phyloP scores from a whole-genome alignment of 2,113 vertebrate genomes.

The Macquaria australasica region DNA sequence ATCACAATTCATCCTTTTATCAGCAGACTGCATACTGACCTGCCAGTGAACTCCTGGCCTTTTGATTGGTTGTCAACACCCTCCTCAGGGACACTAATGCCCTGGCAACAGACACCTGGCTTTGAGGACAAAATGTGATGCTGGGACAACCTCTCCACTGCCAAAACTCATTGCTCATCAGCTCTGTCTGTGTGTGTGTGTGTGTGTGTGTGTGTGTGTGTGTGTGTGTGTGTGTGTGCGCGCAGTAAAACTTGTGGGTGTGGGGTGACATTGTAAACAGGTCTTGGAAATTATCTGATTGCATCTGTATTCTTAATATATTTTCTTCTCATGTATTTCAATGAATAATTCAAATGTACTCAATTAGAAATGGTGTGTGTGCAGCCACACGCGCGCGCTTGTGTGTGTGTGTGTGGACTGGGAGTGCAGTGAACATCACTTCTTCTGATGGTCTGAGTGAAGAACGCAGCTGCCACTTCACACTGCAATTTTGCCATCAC shows the following conservation, averaged over 20 bases:
- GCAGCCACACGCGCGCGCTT: background rate
- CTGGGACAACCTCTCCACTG: constrained; percentile 20
- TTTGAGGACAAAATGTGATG: constrained; percentile 38
- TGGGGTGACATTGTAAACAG: constrained; percentile 6
- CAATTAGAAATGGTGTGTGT: constrained; percentile 1
- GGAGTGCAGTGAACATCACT: constrained; percentile 1
- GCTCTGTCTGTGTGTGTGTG: constrained; percentile 4
- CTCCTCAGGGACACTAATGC: constrained; percentile 41
- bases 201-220: background rate
- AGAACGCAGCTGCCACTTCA: constrained; percentile 62
- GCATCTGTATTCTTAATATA: constrained; percentile 11
- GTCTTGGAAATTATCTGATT: constrained; percentile 13
- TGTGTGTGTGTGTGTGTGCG: background rate
- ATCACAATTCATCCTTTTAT: constrained; percentile 31
- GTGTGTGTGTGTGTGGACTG: background rate
- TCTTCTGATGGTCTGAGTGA: constrained; percentile 24
- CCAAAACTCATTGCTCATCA: constrained; percentile 39
- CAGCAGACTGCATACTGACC: constrained; percentile 44
- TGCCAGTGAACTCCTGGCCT: constrained; percentile 52
- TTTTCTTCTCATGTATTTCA: background rate
- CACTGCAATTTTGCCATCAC: constrained; percentile 44
- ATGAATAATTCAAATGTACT: constrained; percentile 31
- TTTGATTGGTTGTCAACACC: constrained; percentile 70
- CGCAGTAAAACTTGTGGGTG: background rate
- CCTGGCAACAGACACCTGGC: constrained; percentile 40